Evolutionary conservation across 1,140 invertebrate species (phyloP).

Genomic region (Agrypnia vestita): DNA sequence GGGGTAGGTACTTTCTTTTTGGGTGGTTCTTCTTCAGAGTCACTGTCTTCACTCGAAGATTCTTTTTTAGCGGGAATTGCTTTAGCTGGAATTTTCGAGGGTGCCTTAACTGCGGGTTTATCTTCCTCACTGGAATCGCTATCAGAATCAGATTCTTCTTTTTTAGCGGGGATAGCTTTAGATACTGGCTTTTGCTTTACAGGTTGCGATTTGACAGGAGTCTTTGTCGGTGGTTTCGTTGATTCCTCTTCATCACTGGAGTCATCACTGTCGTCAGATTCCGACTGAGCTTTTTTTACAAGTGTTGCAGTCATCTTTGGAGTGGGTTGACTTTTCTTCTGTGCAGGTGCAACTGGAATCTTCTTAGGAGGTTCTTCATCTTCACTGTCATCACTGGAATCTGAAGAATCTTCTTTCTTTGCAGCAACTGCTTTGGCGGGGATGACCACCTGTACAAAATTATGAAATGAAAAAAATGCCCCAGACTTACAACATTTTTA

Average conservation of each 20-base stretch:
- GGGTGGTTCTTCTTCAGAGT: constrained; percentile 61
- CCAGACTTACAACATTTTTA: too few relatives aligned
- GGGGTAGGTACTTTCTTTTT: constrained; percentile 51
- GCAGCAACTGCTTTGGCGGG: constrained; percentile 45
- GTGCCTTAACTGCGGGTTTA: constrained; percentile 51
- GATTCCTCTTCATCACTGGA: constrained; percentile 66
- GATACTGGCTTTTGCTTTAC: constrained; percentile 18
- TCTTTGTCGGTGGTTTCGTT: constrained; percentile 62
- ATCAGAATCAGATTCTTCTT: constrained; percentile 62
- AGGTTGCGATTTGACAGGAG: constrained; percentile 61
- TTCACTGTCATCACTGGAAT: constrained; percentile 53
- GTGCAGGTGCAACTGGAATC: constrained; percentile 52
- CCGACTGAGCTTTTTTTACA: constrained; percentile 60
- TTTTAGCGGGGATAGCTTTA: constrained; percentile 64
- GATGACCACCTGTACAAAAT: constrained; percentile 3
- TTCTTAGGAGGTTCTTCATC: constrained; percentile 43
- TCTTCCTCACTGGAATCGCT: constrained; percentile 39
- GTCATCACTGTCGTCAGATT: constrained; percentile 64
- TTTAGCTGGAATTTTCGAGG: constrained; percentile 45
- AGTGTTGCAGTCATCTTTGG: constrained; percentile 52
- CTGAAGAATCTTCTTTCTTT: constrained; percentile 53
- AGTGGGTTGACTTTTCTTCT: constrained; percentile 50
- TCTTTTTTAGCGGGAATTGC: constrained; percentile 36
- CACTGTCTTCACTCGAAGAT: constrained; percentile 56
- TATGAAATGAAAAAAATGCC: too few relatives aligned